Conservation (phyloP, 2,113 vertebrate genomes). For the Silurus meridionalis region DNA sequence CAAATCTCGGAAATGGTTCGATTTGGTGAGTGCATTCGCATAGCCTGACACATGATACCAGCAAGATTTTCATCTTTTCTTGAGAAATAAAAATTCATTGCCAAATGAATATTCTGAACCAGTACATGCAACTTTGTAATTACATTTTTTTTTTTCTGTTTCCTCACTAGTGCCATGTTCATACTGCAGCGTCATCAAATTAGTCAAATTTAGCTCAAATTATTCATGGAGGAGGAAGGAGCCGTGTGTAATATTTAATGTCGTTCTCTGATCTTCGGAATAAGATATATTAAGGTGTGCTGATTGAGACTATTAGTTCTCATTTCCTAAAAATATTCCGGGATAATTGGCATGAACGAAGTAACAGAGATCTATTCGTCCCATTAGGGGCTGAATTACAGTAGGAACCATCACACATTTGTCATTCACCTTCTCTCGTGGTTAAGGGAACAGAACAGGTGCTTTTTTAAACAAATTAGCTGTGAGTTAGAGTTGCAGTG, state of each 20-base stretch:
- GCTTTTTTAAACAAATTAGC: constrained; percentile 33
- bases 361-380: constrained; percentile 44
- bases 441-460: constrained; percentile 4
- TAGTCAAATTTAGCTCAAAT: constrained; percentile 35
- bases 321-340: constrained; percentile 60
- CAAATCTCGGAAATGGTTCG: not conserved
- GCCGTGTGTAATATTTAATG: constrained; percentile 34
- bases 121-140: constrained; percentile 33
- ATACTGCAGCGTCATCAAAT: constrained; percentile 31
- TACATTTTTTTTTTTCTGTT: constrained; percentile 12
- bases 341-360: constrained; percentile 48
- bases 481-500: constrained; percentile 10
- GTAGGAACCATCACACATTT: constrained; percentile 35
- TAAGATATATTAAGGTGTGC: constrained; percentile 45
- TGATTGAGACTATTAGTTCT: constrained; percentile 57
- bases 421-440: constrained; percentile 35
- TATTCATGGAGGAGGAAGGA: constrained; percentile 39
- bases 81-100: not conserved
- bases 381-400: constrained; percentile 46
- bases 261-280: constrained; percentile 33
- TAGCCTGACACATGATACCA: not conserved
- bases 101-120: not conserved
- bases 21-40: not conserved
- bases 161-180: not conserved
- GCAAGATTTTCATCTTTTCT: not conserved